Evolutionary conservation across 2,888 invertebrate species (phyloP), one percentile per base, ranked within the genome.

Genomic region (Diogma glabrata): DNA sequence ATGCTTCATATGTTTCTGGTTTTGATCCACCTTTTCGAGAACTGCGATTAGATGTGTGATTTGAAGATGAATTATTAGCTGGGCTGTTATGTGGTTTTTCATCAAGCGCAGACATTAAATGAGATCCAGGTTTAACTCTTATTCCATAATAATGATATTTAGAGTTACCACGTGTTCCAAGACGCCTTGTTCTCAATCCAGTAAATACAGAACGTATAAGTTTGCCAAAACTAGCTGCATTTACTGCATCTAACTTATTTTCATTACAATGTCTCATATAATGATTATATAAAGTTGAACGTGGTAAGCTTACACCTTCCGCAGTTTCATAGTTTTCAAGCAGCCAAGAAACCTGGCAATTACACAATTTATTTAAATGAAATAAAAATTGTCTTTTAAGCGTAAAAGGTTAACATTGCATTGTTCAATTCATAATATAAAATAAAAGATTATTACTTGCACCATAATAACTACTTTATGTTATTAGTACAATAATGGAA

Each of bases 101-200:
- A 55, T 76, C 76, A 58, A 79, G 69, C 56, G 81, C 67, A 55
- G 76, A 75, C 59, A 77, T 79, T 55, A 91, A 67, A 8, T 81
- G 75, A 3, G 91, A 91, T 52, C 80, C 84, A 0, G 90, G 88
- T 70, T 96, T 96, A 51, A 96, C 89, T 28, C 97, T 79, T 58
- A 99, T 97, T n/a, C 99, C 99, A 74, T 99, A 97, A 72, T 99
- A 99, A 74, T 99, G 99, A 69, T 99, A 99, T 70, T 96, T 97
- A 23, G 95, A 96, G 73, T 97, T 96, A 28, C 96, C 96, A 61
- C 91, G 81, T 3, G 97, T 99, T 56, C 99, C 99, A 45, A 99
- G 77, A 51, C 99, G 79, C 59, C 94, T 75, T 14, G 99, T 99
- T 56, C 95, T 77, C 61, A 99, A 77, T 16, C 97, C 97, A 59